Conservation (phyloP, 2,797 vertebrate genomes). For the Coccyzus lansbergi region DNA sequence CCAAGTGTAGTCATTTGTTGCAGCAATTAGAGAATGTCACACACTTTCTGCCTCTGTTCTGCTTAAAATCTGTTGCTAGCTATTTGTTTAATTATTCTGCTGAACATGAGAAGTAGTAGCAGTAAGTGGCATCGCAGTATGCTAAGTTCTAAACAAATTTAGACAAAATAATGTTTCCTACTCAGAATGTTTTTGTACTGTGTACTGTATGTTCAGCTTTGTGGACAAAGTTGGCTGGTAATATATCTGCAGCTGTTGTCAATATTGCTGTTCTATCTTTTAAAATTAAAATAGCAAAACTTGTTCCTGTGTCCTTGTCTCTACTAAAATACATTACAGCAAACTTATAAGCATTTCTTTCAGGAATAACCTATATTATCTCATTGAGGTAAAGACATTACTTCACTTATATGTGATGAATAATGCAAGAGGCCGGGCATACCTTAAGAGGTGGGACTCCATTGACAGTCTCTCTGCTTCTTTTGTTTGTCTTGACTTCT, state of each 20-base stretch:
- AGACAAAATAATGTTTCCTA: not conserved
- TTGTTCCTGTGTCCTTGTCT: not conserved
- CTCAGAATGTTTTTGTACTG: not conserved
- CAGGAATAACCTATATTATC: not conserved
- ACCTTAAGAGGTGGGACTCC: not conserved
- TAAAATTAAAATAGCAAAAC: slow-evolving; percentile 54
- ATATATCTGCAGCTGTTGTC: slow-evolving; percentile 20
- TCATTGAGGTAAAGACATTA: not conserved
- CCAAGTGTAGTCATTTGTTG: not conserved
- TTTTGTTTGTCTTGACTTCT: not conserved
- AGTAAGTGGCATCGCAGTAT: not conserved
- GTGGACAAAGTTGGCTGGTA: slow-evolving; percentile 28
- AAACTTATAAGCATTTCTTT: not conserved
- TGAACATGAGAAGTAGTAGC: not conserved
- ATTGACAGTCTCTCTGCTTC: not conserved
- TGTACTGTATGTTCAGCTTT: not conserved
- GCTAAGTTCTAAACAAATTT: not conserved
- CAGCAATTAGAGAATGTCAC: not conserved
- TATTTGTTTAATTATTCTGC: not conserved
- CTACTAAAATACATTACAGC: not conserved
- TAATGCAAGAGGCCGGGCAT: not conserved
- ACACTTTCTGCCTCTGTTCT: not conserved
- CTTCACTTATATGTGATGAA: not conserved
- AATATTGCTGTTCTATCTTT: slow-evolving; percentile 29
- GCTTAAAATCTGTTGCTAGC: slow-evolving; percentile 3